These are phyloP conservation scores for Bettongia penicillata DNA, from an alignment of 2,113 vertebrate genomes.

Conservation along the genomic window DNA sequence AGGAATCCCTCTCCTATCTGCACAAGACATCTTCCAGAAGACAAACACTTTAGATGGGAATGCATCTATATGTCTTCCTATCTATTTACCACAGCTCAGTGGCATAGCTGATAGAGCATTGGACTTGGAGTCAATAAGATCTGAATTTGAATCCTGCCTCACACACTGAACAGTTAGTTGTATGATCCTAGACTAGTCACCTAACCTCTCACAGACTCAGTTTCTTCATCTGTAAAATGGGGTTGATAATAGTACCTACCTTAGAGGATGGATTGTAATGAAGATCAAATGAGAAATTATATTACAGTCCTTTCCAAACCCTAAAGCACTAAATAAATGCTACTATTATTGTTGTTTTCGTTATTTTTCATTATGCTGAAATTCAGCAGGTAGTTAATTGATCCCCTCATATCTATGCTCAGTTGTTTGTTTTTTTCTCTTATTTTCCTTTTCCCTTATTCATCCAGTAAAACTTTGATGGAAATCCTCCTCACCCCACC, in stretches of 20 bases:
- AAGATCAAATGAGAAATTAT: background rate
- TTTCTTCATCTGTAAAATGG: background rate
- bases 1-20: background rate
- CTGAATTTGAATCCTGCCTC: background rate
- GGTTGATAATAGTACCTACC: background rate
- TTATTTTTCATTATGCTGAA: background rate
- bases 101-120: background rate
- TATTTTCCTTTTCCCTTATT: background rate
- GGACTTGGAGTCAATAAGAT: background rate
- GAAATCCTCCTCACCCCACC: background rate
- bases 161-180: background rate
- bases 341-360: background rate
- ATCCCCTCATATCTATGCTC: background rate
- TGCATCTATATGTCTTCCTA: background rate
- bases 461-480: background rate
- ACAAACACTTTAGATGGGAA: background rate
- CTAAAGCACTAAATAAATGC: background rate
- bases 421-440: background rate
- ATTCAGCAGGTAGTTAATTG: background rate
- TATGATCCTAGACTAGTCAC: background rate
- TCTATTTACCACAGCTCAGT: background rate
- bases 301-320: background rate
- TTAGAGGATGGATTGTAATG: background rate
- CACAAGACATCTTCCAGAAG: background rate
- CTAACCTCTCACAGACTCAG: background rate